Evolutionary conservation across 2,797 vertebrate genomes (phyloP), one percentile per base, ranked within the genome.

Genomic region (Chelonia mydas): DNA sequence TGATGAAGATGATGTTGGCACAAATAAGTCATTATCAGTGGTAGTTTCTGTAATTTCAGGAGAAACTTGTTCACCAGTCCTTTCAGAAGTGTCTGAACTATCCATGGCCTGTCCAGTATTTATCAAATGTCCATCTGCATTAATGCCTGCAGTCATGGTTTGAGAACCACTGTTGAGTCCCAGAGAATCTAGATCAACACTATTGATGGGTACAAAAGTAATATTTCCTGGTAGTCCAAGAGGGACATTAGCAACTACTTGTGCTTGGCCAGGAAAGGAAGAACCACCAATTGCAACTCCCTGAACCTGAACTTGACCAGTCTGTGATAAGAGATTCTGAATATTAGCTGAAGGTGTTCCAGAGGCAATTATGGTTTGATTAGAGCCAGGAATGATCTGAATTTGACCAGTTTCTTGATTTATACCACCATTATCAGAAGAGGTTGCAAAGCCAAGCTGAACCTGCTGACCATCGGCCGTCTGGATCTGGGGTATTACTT

Each of bases 401-500:
- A 99, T 99, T 98, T 99, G 99, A 97, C 99, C 99, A 90, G 98
- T 99, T 97, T 99, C 99, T 98, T 99, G 99, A 98, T 99, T 98
- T 98, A 99, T 98, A 91, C 98, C 98, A 87, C 98, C 98, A 97
- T 98, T 99, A 92, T 99, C 99, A 97, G 98, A 98, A 76, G 99
- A 98, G 54, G 99, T 98, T 97, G 99, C 98, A 98, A 99, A 99
- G 98, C 99, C 99, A 98, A 99, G 98, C 95, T 99, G 99, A 97
- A 99, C 98, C 90, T 99, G 98, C 91, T 98, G 98, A 98, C 99
- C 99, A 92, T 99, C 99, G 93, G 99, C 98, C 90, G 99, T 99
- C 98, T 99, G 99, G 98, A 99, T 99, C 98, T 99, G 99, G 98
- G 99, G 99, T 98, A 99, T 99, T 98, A 99, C 99, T 99, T 99